Evolutionary conservation across 2,113 vertebrate genomes (phyloP).

Genomic region (Martes martes): DNA sequence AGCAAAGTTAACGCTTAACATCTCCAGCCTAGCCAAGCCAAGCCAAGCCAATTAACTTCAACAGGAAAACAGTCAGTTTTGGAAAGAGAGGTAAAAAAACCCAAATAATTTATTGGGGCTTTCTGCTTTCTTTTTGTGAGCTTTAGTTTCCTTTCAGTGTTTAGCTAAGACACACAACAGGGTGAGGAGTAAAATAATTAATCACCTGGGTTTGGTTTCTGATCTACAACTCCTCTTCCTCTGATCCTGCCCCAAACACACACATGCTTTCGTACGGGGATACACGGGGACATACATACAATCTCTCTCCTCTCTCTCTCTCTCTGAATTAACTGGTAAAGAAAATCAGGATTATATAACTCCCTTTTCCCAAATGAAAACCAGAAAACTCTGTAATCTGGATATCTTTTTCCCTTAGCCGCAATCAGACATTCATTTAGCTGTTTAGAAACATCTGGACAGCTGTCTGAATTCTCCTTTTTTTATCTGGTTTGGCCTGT

Average conservation of each 20-base stretch:
- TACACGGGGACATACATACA: neutral
- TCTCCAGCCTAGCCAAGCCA: neutral
- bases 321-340: neutral
- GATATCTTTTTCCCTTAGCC: neutral
- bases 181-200: neutral
- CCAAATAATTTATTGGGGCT: neutral
- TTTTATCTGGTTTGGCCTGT: neutral
- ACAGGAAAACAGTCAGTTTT: neutral
- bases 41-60: neutral
- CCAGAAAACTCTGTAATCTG: neutral
- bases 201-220: conserved; percentile 5
- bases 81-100: neutral
- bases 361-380: neutral
- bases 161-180: neutral
- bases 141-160: neutral
- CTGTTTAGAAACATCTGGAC: neutral
- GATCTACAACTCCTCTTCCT: neutral
- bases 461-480: neutral
- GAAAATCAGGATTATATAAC: neutral
- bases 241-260: neutral
- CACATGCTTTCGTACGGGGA: too few relatives aligned
- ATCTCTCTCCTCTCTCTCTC: too few relatives aligned
- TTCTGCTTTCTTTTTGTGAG: neutral
- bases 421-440: neutral
- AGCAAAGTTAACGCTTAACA: neutral